Evolutionary conservation across 2,888 invertebrate species (phyloP).

Genomic region (Callosobruchus maculatus): DNA sequence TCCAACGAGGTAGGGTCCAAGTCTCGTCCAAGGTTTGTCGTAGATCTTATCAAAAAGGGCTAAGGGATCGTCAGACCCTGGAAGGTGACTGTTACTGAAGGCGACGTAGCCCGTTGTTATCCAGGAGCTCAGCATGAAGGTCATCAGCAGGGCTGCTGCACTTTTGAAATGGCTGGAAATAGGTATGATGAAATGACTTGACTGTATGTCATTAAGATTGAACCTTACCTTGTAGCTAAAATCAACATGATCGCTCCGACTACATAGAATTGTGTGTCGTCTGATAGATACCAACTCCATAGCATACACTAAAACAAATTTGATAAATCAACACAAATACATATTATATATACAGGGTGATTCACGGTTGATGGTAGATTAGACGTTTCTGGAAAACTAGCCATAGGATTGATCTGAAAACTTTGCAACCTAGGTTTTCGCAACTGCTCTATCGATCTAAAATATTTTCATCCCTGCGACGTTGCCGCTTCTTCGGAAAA

Average conservation of each 20-base stretch:
- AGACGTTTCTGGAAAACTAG: no score
- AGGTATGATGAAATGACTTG: no score
- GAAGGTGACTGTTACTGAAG: constrained; percentile 73
- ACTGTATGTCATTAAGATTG: no score
- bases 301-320: constrained; percentile 79
- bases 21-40: constrained; percentile 84
- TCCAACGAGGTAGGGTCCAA: constrained; percentile 81
- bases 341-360: no score
- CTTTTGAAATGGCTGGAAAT: constrained; percentile 69
- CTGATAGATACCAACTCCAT: constrained; percentile 88
- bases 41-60: constrained; percentile 85
- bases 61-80: constrained; percentile 74
- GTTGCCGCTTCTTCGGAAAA: no score
- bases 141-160: constrained; percentile 62
- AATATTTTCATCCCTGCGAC: no score
- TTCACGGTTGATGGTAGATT: no score
- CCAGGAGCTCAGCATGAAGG: constrained; percentile 73
- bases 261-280: constrained; percentile 84
- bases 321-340: no score
- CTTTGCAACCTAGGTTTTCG: no score
- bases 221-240: constrained; percentile 60
- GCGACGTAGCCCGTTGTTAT: constrained; percentile 77
- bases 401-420: no score
- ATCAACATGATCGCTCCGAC: constrained; percentile 79
- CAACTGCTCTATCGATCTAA: no score